A percentile compares a stretch with the other conserved stretches of the same genome.
phyloP scores from a whole-genome alignment of 2,888 invertebrate species.

The Synergus gifuensis region DNA sequence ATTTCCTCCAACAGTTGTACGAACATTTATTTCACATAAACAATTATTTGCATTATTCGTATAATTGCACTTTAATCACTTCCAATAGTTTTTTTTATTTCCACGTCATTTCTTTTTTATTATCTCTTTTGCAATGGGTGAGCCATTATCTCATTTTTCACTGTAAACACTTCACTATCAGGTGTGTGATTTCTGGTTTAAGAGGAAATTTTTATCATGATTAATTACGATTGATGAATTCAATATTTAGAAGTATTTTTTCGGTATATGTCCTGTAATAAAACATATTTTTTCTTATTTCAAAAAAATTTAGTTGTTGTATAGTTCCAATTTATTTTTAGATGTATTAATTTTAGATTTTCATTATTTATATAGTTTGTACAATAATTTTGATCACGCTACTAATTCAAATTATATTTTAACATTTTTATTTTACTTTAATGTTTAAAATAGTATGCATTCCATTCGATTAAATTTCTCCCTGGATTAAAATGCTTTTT shows the following conservation, averaged over 20 bases:
- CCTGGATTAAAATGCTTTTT: background rate
- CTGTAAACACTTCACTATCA: slow-evolving; percentile 17
- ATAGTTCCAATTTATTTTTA: background rate
- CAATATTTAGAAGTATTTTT: background rate
- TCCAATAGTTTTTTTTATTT: slow-evolving; percentile 9
- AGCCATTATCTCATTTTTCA: slow-evolving; percentile 26
- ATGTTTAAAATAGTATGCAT: background rate
- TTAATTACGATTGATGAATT: slow-evolving; percentile 2
- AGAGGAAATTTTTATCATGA: background rate
- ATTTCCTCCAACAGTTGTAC: slow-evolving; percentile 69
- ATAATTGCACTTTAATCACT: slow-evolving; percentile 22
- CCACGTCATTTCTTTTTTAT: slow-evolving; percentile 31
- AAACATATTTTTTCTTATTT: background rate
- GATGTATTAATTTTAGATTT: background rate
- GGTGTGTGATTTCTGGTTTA: background rate
- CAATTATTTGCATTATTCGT: slow-evolving; percentile 10
- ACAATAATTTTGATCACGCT: too few species aligned
- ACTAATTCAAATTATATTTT: too few species aligned
- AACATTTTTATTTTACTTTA: background rate
- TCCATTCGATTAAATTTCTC: background rate
- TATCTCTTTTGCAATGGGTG: background rate
- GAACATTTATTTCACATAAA: slow-evolving; percentile 64
- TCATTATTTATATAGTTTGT: background rate
- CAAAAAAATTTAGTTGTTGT: background rate
- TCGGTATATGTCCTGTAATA: too few species aligned